These are phyloP conservation scores for Neoscelio sp. DNA, from an alignment of 2,888 invertebrate genomes.

Conservation along the genomic window DNA sequence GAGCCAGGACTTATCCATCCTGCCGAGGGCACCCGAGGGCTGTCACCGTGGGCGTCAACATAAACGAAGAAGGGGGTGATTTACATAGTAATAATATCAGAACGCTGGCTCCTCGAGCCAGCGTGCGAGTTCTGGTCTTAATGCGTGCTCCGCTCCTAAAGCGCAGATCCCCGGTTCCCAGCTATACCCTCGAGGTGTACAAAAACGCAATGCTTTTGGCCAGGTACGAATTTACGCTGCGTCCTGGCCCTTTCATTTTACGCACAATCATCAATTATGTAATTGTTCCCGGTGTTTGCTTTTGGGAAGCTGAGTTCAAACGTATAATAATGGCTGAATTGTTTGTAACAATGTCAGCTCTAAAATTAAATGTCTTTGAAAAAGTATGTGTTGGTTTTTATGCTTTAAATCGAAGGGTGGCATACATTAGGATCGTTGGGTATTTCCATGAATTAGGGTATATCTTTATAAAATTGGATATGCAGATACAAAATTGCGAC, in stretches of 20 bases:
- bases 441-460: not conserved
- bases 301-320: conserved; percentile 22
- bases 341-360: conserved; percentile 15
- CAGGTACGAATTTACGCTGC: conserved; percentile 49
- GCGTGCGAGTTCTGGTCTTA: conserved; percentile 50
- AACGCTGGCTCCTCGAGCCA: conserved; percentile 68
- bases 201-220: conserved; percentile 35
- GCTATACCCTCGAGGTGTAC: conserved; percentile 52
- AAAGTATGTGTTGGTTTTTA: conserved; percentile 12
- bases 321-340: conserved; percentile 30
- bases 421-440: no score
- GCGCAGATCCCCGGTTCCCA: conserved; percentile 56
- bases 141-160: conserved; percentile 57
- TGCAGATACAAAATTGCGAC: no score
- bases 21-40: conserved; percentile 79
- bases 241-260: conserved; percentile 23
- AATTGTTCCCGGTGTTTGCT: conserved; percentile 52
- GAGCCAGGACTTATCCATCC: conserved; percentile 81
- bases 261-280: conserved; percentile 53
- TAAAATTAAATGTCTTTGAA: conserved; percentile 12
- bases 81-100: conserved; percentile 84
- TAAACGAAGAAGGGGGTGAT: conserved; percentile 78
- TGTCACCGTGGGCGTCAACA: conserved; percentile 82
- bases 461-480: no score
- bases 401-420: not conserved